Base-by-base conservation (phyloP, 2,888 invertebrate genomes). In the Eupeodes latifasciatus region DNA sequence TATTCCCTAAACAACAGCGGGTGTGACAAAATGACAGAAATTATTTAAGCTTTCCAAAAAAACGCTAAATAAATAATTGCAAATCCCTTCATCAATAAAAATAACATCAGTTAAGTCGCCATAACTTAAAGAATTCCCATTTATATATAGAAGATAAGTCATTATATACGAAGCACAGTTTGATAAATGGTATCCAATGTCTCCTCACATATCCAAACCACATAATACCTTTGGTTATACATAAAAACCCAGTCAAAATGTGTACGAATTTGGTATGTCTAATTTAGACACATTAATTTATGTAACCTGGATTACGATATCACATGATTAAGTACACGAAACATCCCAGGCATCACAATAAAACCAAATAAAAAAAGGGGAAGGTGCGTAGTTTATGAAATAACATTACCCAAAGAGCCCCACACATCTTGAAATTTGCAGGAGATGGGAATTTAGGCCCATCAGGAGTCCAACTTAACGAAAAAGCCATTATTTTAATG, bases 401-500 rank as follows among this genome's bases (percentile, higher is more conserved):
- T 2, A 34, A 9, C 47, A 66, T 66, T 34, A 67, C 36, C 19
- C 2, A 44, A 11, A n/a, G 44, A 44, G 7, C 9, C 0, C 27
- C 27, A 27, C 27, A 27, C 27, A 27, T 40, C 40, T 6, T 5
- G 40, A 6, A 27, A 27, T 27, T 27, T 27, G 27, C 27, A 27
- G 27, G 27, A 27, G 40, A 40, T 40, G 9, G 40, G 6, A 40
- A 16, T 3, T 16, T 44, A 64, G 47, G 64, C 12, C 47, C 47
- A 40, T 6, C 40, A 49, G 4, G 14, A 12, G 34, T 34, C 19
- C 72, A 27, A 12, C 71, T 59, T 66, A 81, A 81, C 55, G 69
- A 69, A 66, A 62, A 62, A 51, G 40, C 59, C 76, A 82, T 82
- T 64, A 77, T 59, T 49, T 19, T 72, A 83, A 83, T 83, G 72